Conservation (phyloP, 2,797 vertebrate species). For the Crenuchus spilurus region DNA sequence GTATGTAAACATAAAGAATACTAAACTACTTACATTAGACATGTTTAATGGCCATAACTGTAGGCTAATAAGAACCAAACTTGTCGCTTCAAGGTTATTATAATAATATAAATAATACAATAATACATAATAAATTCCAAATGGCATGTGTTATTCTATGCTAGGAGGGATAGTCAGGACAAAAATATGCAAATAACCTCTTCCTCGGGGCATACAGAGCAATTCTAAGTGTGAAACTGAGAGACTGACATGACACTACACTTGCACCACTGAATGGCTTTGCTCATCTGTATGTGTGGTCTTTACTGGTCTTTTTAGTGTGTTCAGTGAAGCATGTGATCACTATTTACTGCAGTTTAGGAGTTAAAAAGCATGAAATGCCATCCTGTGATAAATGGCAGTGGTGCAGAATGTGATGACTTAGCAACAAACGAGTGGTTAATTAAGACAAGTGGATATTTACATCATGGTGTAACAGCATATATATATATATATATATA, state of each 20-base stretch:
- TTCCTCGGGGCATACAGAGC: neutral
- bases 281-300: neutral
- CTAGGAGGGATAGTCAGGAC: no score
- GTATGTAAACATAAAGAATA: no score
- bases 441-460: slow-evolving; percentile 11
- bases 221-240: no score
- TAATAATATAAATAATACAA: no score
- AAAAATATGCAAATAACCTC: slow-evolving; percentile 9
- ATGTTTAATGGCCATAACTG: no score
- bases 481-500: neutral
- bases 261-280: slow-evolving; percentile 3
- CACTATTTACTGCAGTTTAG: neutral
- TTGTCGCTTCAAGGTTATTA: no score
- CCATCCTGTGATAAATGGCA: slow-evolving; percentile 3
- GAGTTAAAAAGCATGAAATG: slow-evolving; percentile 37
- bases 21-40: no score
- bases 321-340: slow-evolving; percentile 22
- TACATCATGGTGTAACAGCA: neutral
- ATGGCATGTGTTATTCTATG: no score
- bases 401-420: slow-evolving; percentile 33
- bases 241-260: no score
- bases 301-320: slow-evolving; percentile 29
- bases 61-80: no score
- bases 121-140: no score
- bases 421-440: slow-evolving; percentile 19